These are phyloP conservation scores for Desmodus rotundus DNA, from an alignment of 2,113 vertebrate genomes.

Conservation along the genomic window DNA sequence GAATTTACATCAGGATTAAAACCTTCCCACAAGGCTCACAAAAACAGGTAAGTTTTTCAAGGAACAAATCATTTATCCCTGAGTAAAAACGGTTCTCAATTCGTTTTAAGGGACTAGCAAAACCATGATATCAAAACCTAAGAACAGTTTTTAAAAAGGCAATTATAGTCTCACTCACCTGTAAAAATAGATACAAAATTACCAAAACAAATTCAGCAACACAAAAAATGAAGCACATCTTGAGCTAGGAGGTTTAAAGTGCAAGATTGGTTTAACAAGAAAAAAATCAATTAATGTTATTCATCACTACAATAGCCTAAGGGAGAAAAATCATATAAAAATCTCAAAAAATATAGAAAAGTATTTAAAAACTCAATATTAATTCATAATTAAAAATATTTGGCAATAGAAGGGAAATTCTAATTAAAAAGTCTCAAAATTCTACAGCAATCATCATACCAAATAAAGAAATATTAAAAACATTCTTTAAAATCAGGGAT, in stretches of 20 bases:
- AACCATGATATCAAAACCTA: neutral
- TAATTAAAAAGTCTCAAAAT: neutral
- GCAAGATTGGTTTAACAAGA: neutral
- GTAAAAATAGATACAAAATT: neutral
- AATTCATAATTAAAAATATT: neutral
- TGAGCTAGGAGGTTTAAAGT: neutral
- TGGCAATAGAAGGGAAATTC: neutral
- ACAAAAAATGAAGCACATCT: neutral
- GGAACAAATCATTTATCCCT: neutral
- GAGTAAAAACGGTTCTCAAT: neutral
- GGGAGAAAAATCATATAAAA: neutral
- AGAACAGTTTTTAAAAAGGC: neutral
- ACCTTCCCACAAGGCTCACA: no score
- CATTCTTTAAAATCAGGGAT: neutral
- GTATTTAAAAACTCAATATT: neutral
- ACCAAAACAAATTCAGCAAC: neutral
- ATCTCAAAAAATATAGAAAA: neutral
- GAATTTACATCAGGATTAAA: neutral
- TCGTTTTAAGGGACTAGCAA: neutral
- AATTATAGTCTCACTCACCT: neutral
- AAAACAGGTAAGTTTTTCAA: neutral
- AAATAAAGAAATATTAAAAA: neutral
- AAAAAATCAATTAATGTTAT: neutral
- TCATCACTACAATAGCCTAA: neutral
- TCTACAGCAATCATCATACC: neutral